Percentiles rank a stretch among this genome's conserved stretches.
Conservation (phyloP, 2,113 vertebrate genomes). For the Indicator indicator region DNA sequence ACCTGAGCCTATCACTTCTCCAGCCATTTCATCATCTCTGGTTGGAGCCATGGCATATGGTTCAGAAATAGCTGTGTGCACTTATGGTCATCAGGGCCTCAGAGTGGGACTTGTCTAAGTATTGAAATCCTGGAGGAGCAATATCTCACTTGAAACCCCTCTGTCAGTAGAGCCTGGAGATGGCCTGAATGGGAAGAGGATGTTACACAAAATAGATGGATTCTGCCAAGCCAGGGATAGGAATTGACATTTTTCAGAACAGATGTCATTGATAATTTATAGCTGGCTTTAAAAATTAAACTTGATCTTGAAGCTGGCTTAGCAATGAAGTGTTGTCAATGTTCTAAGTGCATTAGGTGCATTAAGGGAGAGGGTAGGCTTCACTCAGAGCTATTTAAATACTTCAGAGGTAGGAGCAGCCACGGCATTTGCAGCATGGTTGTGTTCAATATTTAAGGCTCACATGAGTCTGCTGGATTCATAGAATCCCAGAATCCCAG, state of each 20-base stretch:
- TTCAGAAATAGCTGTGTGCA: background rate
- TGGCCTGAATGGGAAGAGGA: background rate
- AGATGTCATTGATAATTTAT: conserved; percentile 69
- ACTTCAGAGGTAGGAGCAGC: conserved; percentile 9
- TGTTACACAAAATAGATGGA: conserved; percentile 2
- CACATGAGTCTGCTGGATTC: background rate
- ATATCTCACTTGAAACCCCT: background rate
- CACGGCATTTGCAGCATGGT: background rate
- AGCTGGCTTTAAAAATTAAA: conserved; percentile 68
- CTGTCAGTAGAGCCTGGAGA: background rate
- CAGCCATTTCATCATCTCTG: background rate
- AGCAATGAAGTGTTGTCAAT: conserved; percentile 53
- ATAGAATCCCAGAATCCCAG: too few relatives aligned
- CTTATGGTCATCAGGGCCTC: background rate
- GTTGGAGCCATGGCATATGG: background rate
- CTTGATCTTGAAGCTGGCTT: conserved; percentile 20
- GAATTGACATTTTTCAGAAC: conserved; percentile 50
- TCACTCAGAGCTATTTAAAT: conserved; percentile 15
- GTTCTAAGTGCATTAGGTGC: conserved; percentile 45
- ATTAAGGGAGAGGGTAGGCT: background rate
- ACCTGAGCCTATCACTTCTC: background rate
- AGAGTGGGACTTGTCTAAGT: background rate
- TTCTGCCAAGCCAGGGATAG: conserved; percentile 10
- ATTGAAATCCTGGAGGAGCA: background rate
- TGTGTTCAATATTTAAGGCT: conserved; percentile 2